A percentile compares a stretch with the other conserved stretches of the same genome.
Evolutionary conservation across 2,888 invertebrate species (phyloP).

Genomic region (Meliscaeva auricollis): DNA sequence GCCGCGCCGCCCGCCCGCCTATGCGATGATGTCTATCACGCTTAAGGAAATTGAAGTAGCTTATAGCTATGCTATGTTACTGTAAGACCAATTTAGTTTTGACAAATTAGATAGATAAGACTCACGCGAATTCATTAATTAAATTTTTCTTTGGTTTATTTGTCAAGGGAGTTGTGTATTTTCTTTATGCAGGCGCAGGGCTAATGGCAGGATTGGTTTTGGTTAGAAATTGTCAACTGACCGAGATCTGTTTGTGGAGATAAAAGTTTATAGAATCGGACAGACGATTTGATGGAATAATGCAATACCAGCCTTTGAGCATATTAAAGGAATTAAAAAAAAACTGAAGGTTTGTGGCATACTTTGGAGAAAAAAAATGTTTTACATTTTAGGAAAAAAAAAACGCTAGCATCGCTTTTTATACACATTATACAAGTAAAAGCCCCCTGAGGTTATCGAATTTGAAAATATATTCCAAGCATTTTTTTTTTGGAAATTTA

Average conservation of each 20-base stretch:
- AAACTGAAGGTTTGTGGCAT: too few relatives aligned
- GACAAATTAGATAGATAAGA: conserved; percentile 74
- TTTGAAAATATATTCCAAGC: too few relatives aligned
- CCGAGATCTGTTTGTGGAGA: background rate
- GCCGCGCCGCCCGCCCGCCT: background rate
- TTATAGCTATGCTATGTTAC: conserved; percentile 5
- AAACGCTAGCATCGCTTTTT: too few relatives aligned
- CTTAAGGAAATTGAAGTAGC: conserved; percentile 56
- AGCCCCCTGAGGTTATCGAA: too few relatives aligned
- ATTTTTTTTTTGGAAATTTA: too few relatives aligned
- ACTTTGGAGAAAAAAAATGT: too few relatives aligned
- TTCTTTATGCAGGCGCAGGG: background rate
- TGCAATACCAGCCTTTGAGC: too few relatives aligned
- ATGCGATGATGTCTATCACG: conserved; percentile 57
- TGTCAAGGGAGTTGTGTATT: conserved; percentile 48
- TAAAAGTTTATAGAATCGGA: background rate
- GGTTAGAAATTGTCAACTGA: background rate
- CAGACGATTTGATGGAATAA: too few relatives aligned
- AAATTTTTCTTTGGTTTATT: conserved; percentile 54
- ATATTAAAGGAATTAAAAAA: background rate
- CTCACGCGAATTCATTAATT: conserved; percentile 72
- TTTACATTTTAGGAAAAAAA: too few relatives aligned
- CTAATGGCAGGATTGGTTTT: background rate
- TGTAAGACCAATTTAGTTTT: conserved; percentile 70
- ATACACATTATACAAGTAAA: too few relatives aligned